A percentile compares a stretch with the other conserved stretches of the same genome.
Conservation (phyloP, 2,797 vertebrate genomes). For the Enteromius viviparus region DNA sequence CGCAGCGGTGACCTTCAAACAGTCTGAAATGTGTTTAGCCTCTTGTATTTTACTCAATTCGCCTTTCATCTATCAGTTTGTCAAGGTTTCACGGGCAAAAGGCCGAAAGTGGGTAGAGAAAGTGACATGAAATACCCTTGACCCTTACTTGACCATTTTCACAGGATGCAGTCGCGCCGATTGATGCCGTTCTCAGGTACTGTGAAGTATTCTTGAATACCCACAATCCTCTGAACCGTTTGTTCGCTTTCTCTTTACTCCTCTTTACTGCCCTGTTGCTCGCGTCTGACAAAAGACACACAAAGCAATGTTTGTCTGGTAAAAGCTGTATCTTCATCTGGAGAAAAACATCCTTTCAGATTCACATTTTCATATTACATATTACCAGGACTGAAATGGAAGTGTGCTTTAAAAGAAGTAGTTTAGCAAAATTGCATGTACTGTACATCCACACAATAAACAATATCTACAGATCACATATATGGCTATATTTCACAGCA, state of each 20-base stretch:
- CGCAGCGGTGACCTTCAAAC: slow-evolving; percentile 3
- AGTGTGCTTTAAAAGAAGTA: background rate
- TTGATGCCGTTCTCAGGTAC: background rate
- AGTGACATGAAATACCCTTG: slow-evolving; percentile 1
- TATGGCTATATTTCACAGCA: background rate
- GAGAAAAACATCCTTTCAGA: background rate
- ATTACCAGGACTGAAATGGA: background rate
- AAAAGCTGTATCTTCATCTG: background rate
- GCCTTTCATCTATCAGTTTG: background rate
- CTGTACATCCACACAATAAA: background rate
- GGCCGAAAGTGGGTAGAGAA: background rate
- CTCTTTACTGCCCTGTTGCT: background rate
- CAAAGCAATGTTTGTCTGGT: background rate
- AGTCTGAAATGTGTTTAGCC: background rate
- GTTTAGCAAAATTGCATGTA: background rate
- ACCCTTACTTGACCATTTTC: background rate
- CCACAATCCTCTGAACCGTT: background rate
- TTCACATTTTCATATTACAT: background rate
- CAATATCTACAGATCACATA: background rate
- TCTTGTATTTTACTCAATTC: background rate
- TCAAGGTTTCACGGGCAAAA: background rate
- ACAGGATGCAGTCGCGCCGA: background rate
- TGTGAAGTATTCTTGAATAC: background rate
- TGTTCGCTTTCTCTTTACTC: background rate
- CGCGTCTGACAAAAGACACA: background rate